Percentiles rank a stretch among this genome's conserved stretches.
These are phyloP conservation scores for Pithys albifrons DNA, from an alignment of 2,113 vertebrate genomes.

Conservation along the genomic window DNA sequence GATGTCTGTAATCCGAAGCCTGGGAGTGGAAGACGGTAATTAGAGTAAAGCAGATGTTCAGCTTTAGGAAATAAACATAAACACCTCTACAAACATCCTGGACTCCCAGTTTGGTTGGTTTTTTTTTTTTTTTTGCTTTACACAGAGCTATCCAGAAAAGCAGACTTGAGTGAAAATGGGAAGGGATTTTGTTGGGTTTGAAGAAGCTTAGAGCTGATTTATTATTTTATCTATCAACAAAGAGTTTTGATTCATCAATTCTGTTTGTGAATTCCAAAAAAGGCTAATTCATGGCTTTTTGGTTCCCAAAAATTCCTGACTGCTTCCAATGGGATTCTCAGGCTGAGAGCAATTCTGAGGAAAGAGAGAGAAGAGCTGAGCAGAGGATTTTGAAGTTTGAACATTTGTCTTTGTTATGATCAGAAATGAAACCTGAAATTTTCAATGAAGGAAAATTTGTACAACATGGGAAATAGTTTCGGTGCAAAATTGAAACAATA, in stretches of 20 bases:
- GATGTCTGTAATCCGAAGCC: neutral
- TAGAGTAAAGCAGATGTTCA: neutral
- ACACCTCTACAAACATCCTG: neutral
- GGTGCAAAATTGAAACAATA: constrained; percentile 59
- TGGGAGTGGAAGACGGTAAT: neutral
- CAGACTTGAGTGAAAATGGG: neutral
- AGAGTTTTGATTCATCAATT: neutral
- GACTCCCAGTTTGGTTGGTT: neutral
- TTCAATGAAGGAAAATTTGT: constrained; percentile 59
- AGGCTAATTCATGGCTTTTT: neutral
- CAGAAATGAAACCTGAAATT: constrained; percentile 58
- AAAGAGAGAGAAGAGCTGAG: neutral
- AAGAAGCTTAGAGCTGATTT: neutral
- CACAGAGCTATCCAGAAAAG: neutral
- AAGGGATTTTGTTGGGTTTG: accelerated
- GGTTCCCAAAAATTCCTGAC: neutral
- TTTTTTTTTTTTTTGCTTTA: neutral
- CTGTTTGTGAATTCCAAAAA: neutral
- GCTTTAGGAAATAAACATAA: neutral
- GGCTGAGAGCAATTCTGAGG: neutral
- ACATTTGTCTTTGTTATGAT: constrained; percentile 38
- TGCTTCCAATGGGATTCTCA: neutral
- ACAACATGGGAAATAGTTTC: constrained; percentile 32
- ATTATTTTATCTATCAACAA: neutral
- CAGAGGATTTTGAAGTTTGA: neutral